Base-by-base conservation (phyloP, 2,888 invertebrate species). In the Chrysolina oricalcia region DNA sequence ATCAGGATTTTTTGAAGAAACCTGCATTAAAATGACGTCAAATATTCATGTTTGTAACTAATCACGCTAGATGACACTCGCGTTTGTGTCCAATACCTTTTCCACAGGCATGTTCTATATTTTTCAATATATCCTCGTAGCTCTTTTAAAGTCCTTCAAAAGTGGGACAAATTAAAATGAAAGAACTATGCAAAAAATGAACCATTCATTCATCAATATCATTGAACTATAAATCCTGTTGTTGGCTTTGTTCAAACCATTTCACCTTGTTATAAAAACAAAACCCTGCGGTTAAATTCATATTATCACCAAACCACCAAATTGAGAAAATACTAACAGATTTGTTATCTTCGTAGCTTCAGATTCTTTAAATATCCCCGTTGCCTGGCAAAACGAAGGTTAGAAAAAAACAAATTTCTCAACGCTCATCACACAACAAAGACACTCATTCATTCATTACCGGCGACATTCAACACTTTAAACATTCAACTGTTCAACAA, bases 381-480 rank as follows among this genome's bases (percentile, higher is more conserved):
- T 69, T 56, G 41, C 19, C 10, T 17, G 41, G 65, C 21, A 43
- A 65, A 21, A 53, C 11, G 19, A 53, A 23, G 2, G 59, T 35
- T 5, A 27, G n/a, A 59, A 59, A 59, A 56, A 56, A 56, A 56
- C 15, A 56, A 56, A 23, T 15, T 56, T 19, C 56, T 17, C 21
- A 23, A n/a, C 59, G 15, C 59, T n/a, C 35, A 15, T 15, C 59
- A 27, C n/a, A 59, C 59, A 59, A 59, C 27, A 69, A 68, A 53
- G 50, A 59, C 59, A 46, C 50, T 56, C 59, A 56, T 50, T 69
- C 56, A 50, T 48, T 27, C 27, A 48, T 59, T 35, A 59, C 59
- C n/a, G 59, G 27, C 59, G 59, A 59, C 59, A 59, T 59, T 67
- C 67, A 67, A 67, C 67, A 67, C 67, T 43, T 67, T 50, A 67